Evolutionary conservation across 1,140 invertebrate genomes (phyloP).

Genomic region (Bombus pascuorum): DNA sequence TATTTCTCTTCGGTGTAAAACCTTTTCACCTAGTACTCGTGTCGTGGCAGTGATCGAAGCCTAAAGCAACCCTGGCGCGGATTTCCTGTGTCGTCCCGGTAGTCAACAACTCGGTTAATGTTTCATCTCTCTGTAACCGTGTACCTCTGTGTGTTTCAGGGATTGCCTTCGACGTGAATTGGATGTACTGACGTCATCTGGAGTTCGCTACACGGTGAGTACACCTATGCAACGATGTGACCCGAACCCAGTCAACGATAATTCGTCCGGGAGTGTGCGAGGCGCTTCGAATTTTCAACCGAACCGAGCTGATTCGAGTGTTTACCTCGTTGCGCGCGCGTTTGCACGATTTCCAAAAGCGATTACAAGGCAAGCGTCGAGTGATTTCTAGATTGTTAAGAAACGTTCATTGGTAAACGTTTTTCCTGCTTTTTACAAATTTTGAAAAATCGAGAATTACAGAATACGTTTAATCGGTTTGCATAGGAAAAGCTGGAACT

Average conservation of each 20-base stretch:
- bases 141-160: slow-evolving; percentile 58
- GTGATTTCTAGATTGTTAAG: background rate
- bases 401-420: too few species aligned
- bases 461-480: too few species aligned
- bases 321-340: background rate
- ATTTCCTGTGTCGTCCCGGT: slow-evolving; percentile 41
- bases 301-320: background rate
- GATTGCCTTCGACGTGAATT: slow-evolving; percentile 62
- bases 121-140: slow-evolving; percentile 29
- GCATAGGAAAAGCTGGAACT: too few species aligned
- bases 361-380: too few species aligned
- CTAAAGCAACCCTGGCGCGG: background rate
- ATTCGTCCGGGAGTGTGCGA: background rate
- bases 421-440: too few species aligned
- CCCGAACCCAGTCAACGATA: background rate
- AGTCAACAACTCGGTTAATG: slow-evolving; percentile 46
- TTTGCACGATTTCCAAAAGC: background rate
- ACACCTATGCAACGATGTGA: slow-evolving; percentile 40
- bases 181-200: slow-evolving; percentile 62
- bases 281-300: background rate
- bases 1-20: background rate
- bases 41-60: background rate
- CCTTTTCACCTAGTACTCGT: background rate
- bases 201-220: slow-evolving; percentile 58
- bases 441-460: too few species aligned